Base-by-base conservation (phyloP, 2,797 vertebrate genomes). In the Poeciliopsis gracilis region DNA sequence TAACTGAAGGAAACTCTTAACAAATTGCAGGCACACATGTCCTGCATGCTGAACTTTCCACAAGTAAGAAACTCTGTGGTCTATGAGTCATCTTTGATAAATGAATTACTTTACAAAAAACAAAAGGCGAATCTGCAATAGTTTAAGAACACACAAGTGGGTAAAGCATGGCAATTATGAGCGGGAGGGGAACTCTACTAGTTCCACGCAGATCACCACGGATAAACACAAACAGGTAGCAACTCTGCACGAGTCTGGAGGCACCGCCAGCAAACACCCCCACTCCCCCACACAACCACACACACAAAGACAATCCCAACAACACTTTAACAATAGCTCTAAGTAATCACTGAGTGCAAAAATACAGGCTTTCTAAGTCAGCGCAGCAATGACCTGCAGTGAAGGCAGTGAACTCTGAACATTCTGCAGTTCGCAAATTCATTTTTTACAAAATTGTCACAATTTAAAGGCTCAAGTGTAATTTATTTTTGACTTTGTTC, bases 151-250 rank as follows among this genome's bases (percentile, higher is more conserved):
- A 73, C 72, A 76, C 5, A n/a, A 76, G 80, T 77, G 77, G 75
- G 75, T 86, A 72, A 80, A 72, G 84, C 61, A 76, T 53, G 63
- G 78, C 30, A 73, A 82, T 86, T 72, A 86, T 16, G 25, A 90
- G 82, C 79, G 78, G 72, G 73, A 88, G 76, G 89, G 92, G 82
- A 89, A 89, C 89, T 84, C 86, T 85, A 80, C 88, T 88, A 59
- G 79, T 69, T 81, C 77, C 82, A 82, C 0, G 25, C 81, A 84
- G 84, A 77, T 84, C 15, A 4, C 72, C 69, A 18, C 78, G 83
- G 73, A 89, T 86, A 90, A 87, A 91, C 57, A 89, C 53, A 33
- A 82, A 88, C 73, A 89, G 43, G 70, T 81, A 75, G 43, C 25
- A 1, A 80, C 74, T 87, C 73, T 61, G 15, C 46, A 46, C 76